Percentiles rank a stretch among this genome's conserved stretches.
These are phyloP conservation scores for Corythaixoides concolor DNA, from an alignment of 2,113 vertebrate genomes.

Conservation along the genomic window DNA sequence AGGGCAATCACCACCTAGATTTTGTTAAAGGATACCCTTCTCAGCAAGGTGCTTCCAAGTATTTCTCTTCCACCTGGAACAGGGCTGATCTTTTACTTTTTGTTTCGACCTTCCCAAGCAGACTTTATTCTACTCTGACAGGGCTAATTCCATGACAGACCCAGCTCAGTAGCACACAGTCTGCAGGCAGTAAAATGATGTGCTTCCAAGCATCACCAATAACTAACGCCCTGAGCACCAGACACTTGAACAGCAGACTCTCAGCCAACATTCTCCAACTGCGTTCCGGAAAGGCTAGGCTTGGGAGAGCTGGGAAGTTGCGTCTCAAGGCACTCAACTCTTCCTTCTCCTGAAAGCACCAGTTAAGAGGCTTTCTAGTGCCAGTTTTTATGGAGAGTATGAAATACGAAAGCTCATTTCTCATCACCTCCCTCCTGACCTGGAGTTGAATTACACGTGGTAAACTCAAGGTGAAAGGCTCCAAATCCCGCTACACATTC, in stretches of 20 bases:
- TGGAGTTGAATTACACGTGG: neutral
- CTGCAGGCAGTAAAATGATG: neutral
- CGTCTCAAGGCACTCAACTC: neutral
- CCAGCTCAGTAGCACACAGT: neutral
- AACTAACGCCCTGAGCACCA: neutral
- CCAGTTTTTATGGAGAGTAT: neutral
- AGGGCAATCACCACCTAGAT: neutral
- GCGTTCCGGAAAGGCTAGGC: neutral
- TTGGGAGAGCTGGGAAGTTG: neutral
- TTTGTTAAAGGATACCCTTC: neutral
- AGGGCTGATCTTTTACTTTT: neutral
- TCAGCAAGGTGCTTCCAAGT: neutral
- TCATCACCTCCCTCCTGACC: neutral
- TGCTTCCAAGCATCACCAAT: neutral
- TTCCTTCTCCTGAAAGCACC: neutral
- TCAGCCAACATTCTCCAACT: neutral
- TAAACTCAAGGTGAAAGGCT: constrained; percentile 1
- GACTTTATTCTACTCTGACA: neutral
- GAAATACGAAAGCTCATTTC: neutral
- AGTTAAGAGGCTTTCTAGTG: neutral
- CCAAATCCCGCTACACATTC: neutral
- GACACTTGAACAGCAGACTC: neutral
- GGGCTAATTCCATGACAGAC: neutral
- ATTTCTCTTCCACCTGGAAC: neutral
- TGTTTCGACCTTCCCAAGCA: neutral